Evolutionary conservation across 2,888 invertebrate species (phyloP), one percentile per base, ranked within the genome.

Genomic region (Pinctada fucata): DNA sequence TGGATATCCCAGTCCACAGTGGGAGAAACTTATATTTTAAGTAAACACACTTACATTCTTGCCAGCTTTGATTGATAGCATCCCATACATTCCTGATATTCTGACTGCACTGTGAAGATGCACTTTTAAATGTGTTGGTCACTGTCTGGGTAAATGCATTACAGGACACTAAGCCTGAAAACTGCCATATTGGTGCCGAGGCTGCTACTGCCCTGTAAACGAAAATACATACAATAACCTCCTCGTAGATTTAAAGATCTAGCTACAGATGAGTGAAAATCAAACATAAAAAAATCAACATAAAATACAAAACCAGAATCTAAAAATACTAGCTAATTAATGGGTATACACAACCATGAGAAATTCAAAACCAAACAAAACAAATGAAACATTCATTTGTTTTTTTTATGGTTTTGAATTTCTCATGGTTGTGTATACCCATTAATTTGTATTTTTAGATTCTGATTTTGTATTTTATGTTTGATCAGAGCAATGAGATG

Each of bases 171-270:
- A 97, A 93, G 50, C 95, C 96, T 1, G 95, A 94, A 92, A 97
- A 99, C 94, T 96, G 97, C 93, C 96, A 95, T 86, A 98, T 95
- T 0, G 97, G 99, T 0, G 97, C 99, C 31, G 97, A 99, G 2
- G 97, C 95, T 3, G 99, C 98, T 81, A 99, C 95, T 1, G 99
- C 96, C 0, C 99, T 95, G 88, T 67, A 90, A 84, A 63, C 71
- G 6, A 45, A 45, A 72, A 31, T 10, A 65, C 5, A 31, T 2
- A n/a, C 5, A 16, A 16, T 65, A 31, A 65, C 65, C n/a, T 58
- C 6, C 10, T 58, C 10, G 6, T 58, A 58, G 6, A n/a, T 6
- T 1, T 13, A 16, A 13, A 66, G 16, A 66, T 31, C n/a, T 66
- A 8, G 58, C 58, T 58, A 10, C 10, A 58, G 58, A 8, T 58